Evolutionary conservation across 2,113 vertebrate species (phyloP).

Genomic region (Papio anubis): DNA sequence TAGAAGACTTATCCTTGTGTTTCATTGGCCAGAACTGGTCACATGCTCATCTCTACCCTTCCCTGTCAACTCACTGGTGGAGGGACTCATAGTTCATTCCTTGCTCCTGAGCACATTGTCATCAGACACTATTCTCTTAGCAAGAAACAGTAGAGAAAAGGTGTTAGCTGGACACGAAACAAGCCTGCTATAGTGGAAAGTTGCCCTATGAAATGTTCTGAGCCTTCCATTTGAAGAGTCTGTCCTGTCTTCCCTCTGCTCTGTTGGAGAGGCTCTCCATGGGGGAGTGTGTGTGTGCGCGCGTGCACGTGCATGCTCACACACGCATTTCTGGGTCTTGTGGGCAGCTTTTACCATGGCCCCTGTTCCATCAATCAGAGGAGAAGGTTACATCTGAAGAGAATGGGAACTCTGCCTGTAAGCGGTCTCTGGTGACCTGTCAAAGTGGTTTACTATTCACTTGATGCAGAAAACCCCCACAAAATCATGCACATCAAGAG

Average conservation of each 20-base stretch:
- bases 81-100: neutral
- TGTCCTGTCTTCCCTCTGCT: neutral
- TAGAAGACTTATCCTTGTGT: neutral
- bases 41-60: neutral
- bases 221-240: neutral
- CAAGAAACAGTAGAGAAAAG: neutral
- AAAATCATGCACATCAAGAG: neutral
- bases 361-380: neutral
- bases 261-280: neutral
- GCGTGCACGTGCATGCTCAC: accelerated
- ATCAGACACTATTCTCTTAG: neutral
- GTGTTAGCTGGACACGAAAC: neutral
- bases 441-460: neutral
- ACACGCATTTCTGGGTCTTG: neutral
- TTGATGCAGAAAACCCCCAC: neutral
- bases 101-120: neutral
- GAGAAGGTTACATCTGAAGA: neutral
- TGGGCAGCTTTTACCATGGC: neutral
- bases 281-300: neutral
- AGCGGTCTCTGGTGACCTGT: neutral
- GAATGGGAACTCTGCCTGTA: neutral
- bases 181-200: neutral
- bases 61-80: neutral
- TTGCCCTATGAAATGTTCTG: accelerated
- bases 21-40: neutral